Conservation (phyloP, 2,888 invertebrate species). For the Nyleta sp. region DNA sequence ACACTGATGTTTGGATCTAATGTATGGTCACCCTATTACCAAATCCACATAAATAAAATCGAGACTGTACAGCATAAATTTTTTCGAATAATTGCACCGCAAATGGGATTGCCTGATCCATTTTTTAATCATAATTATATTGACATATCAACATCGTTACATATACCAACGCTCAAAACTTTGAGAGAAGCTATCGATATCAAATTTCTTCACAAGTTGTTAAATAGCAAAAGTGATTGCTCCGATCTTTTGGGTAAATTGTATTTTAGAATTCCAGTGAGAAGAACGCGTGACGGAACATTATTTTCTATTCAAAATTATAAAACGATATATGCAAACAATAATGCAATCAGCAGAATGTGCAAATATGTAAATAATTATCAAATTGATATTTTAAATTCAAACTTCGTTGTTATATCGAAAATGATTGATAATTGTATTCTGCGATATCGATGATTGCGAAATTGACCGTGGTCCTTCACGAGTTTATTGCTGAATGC, state of each 20-base stretch:
- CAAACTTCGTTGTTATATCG: no score
- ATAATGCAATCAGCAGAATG: no score
- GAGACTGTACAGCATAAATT: slow-evolving; percentile 15
- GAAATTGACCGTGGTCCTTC: no score
- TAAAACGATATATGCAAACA: no score
- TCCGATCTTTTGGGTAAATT: background rate
- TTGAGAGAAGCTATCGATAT: background rate
- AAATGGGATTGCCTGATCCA: background rate
- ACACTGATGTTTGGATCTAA: background rate
- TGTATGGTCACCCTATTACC: background rate
- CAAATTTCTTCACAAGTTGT: slow-evolving; percentile 1
- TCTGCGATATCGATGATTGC: no score
- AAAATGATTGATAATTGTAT: no score
- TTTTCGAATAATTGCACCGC: background rate
- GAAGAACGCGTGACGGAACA: no score
- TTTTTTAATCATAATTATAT: slow-evolving; percentile 8
- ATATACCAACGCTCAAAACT: slow-evolving; percentile 1
- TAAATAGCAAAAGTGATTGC: background rate
- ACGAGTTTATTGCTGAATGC: no score
- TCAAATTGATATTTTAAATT: no score
- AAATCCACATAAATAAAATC: background rate
- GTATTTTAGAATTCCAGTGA: background rate
- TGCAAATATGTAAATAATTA: no score
- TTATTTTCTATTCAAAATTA: no score
- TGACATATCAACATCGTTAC: background rate